phyloP scores from a whole-genome alignment of 2,888 invertebrate genomes.

The Tinea pellionella region DNA sequence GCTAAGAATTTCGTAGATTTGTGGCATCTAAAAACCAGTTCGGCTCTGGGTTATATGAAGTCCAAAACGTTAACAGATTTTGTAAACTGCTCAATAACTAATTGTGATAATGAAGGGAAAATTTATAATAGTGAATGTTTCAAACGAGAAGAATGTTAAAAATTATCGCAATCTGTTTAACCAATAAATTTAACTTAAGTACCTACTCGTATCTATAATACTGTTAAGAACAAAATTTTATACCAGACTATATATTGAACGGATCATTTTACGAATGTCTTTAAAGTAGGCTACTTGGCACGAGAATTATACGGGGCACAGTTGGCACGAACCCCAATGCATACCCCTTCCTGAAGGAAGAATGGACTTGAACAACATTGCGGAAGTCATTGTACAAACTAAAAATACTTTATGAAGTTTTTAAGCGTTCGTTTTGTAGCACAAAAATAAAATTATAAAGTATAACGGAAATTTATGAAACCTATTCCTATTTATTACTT shows the following conservation, averaged over 20 bases:
- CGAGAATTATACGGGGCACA: constrained; percentile 34
- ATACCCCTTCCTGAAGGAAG: constrained; percentile 24
- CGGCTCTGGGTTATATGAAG: too few relatives aligned
- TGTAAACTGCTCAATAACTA: too few relatives aligned
- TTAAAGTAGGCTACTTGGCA: constrained; percentile 34
- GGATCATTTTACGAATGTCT: constrained; percentile 18
- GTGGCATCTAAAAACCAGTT: too few relatives aligned
- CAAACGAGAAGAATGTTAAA: background rate
- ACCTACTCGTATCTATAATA: background rate
- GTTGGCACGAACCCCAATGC: constrained; percentile 24
- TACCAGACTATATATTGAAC: constrained; percentile 8
- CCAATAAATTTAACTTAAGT: background rate
- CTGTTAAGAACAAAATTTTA: background rate
- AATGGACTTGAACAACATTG: constrained; percentile 27
- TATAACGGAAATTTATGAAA: background rate
- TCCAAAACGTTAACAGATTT: too few relatives aligned
- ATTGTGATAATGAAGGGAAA: too few relatives aligned
- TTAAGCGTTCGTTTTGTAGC: constrained; percentile 7
- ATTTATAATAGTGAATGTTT: too few relatives aligned
- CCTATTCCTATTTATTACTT: background rate
- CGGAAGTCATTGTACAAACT: constrained; percentile 28
- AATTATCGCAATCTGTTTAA: too few relatives aligned
- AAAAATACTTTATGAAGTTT: constrained; percentile 13
- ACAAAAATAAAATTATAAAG: constrained; percentile 5
- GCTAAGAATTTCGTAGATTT: too few relatives aligned